Base-by-base conservation (phyloP, 2,888 invertebrate species). In the Mythimna pallens region DNA sequence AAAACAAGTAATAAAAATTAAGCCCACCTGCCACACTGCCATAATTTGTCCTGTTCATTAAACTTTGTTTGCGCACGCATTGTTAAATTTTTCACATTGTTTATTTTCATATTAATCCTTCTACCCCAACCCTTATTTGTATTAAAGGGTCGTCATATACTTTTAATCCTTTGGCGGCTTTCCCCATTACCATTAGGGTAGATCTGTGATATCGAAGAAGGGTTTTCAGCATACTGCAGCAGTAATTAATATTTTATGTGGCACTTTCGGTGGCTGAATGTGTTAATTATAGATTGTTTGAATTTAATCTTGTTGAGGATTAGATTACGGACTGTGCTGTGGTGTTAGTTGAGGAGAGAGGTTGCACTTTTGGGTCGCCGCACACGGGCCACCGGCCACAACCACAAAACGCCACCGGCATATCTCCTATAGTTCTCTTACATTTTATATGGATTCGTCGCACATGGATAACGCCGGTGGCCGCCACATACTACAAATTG, bases 151-250 rank as follows among this genome's bases (percentile, higher is more conserved):
- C 73, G 78, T 82, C 75, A 82, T 85, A 87, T 82, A 87, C 86
- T 87, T 89, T 89, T 89, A 88, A 90, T 89, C 88, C 89, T 87
- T 84, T 86, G 72, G 84, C 78, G 85, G 88, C 82, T 88, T 84
- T 73, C 65, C 87, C 83, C 84, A 87, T 89, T 89, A 88, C 85
- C 89, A 86, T 89, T 89, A 90, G 80, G 79, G 81, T 80, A 71
- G 74, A 79, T 82, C 83, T 82, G 82, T 81, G 75, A 77, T 86
- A 86, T 86, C 78, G 83, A 82, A 82, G 83, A 84, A 83, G 86
- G 83, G 86, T 81, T 84, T 82, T 81, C 82, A 76, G 59, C 67
- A 34, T 73, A 82, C 69, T 79, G 80, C 82, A 81, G 78, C 72
- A 70, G 73, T 83, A 83, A 86, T 89, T 85, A 88, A 88, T 88